phyloP scores from a whole-genome alignment of 2,888 invertebrate species.

The Thymelicus lineola region DNA sequence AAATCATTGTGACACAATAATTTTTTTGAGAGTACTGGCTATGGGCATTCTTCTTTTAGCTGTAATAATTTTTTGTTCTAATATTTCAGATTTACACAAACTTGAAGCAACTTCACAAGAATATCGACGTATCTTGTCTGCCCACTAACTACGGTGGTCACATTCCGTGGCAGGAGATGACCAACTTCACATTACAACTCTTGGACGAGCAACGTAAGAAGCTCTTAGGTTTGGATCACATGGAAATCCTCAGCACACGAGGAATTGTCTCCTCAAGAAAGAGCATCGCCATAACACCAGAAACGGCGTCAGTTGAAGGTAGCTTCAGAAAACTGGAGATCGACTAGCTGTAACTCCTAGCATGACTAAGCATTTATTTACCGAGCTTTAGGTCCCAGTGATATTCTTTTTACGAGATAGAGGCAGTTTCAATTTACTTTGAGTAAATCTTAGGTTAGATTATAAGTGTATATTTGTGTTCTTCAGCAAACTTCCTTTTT shows the following conservation, averaged over 20 bases:
- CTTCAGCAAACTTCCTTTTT: constrained; percentile 13
- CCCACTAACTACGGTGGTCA: constrained; percentile 90
- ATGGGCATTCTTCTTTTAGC: not conserved
- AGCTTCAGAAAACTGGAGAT: constrained; percentile 90
- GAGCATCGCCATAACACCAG: constrained; percentile 57
- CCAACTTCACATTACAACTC: constrained; percentile 87
- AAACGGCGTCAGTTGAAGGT: constrained; percentile 77
- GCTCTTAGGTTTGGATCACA: constrained; percentile 86
- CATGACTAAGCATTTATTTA: not conserved
- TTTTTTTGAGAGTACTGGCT: too few species aligned
- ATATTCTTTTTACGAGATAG: constrained; percentile 6
- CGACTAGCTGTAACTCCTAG: constrained; percentile 69
- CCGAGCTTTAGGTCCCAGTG: constrained; percentile 2
- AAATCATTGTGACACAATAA: too few species aligned
- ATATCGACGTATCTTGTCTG: constrained; percentile 86
- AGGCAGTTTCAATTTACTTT: not conserved
- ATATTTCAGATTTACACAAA: constrained; percentile 83
- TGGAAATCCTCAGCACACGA: constrained; percentile 87
- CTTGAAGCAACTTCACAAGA: constrained; percentile 84
- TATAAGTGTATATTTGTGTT: not conserved
- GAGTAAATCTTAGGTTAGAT: not conserved
- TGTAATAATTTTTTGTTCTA: not conserved
- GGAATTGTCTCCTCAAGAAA: constrained; percentile 75
- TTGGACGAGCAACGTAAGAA: constrained; percentile 85
- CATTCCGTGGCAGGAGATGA: constrained; percentile 89